A percentile compares a stretch with the other conserved stretches of the same genome.
Conservation (phyloP, 2,888 invertebrate species). For the Drosophila koepferae region DNA sequence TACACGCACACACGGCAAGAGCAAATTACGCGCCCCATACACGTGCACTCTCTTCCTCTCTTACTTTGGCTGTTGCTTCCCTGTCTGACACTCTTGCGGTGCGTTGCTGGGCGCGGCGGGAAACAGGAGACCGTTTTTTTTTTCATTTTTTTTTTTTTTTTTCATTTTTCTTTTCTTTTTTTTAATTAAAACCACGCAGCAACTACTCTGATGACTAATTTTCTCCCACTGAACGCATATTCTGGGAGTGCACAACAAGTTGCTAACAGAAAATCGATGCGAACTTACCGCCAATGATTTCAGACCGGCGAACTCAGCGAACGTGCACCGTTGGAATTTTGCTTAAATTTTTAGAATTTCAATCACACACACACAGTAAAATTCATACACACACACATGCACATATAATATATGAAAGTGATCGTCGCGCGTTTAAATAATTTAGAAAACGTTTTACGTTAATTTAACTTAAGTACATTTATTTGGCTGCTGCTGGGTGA, state of each 20-base stretch:
- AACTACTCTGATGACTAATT: conserved; percentile 70
- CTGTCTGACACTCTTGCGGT: conserved; percentile 40
- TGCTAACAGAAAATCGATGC: conserved; percentile 53
- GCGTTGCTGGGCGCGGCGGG: conserved; percentile 72
- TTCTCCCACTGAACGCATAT: conserved; percentile 29
- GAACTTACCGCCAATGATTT: conserved; percentile 63
- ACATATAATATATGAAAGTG: conserved; percentile 28
- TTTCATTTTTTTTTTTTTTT: conserved; percentile 26
- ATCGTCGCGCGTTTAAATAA: conserved; percentile 46
- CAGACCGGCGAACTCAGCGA: conserved; percentile 52
- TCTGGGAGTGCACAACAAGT: conserved; percentile 50
- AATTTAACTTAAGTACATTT: conserved; percentile 18
- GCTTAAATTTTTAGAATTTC: conserved; percentile 61
- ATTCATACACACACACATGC: conserved; percentile 20
- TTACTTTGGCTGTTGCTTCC: conserved; percentile 69
- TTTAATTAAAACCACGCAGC: conserved; percentile 63
- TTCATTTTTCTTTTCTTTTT: conserved; percentile 39
- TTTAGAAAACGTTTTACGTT: conserved; percentile 31
- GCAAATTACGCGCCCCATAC: conserved; percentile 30
- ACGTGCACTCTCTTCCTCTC: conserved; percentile 67
- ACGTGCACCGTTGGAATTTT: conserved; percentile 57
- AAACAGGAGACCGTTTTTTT: conserved; percentile 65
- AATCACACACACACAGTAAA: conserved; percentile 38
- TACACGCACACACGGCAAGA: conserved; percentile 11
- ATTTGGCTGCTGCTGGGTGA: conserved; percentile 7